Conservation (phyloP, 2,113 vertebrate genomes). For the Etia nguti region DNA sequence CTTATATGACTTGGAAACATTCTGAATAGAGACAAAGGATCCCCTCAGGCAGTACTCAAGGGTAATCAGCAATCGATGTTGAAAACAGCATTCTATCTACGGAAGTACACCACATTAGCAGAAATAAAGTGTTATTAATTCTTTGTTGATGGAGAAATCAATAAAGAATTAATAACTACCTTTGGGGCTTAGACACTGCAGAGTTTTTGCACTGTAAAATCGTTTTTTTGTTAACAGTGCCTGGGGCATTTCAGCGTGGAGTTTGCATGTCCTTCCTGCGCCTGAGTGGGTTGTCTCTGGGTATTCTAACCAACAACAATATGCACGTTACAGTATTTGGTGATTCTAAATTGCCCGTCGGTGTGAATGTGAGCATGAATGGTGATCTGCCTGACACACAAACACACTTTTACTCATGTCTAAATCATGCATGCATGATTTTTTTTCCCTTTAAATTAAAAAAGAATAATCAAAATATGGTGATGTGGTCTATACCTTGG, state of each 20-base stretch:
- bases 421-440: accelerated
- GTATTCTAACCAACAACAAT: background rate
- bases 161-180: background rate
- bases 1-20: background rate
- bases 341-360: background rate
- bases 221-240: background rate
- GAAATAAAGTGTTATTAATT: background rate
- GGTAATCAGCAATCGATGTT: background rate
- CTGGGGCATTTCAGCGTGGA: background rate
- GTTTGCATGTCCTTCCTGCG: background rate
- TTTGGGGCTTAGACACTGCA: background rate
- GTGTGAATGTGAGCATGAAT: background rate
- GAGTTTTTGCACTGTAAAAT: background rate
- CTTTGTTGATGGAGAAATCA: background rate
- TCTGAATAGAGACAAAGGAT: background rate
- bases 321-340: background rate
- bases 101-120: background rate
- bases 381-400: background rate
- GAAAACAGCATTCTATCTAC: background rate
- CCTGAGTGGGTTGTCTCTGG: background rate
- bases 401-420: background rate
- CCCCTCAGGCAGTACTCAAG: background rate
- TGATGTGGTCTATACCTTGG: background rate
- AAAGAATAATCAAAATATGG: background rate
- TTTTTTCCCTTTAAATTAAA: background rate